Conservation (phyloP, 2,797 vertebrate genomes). For the Perodicticus potto region DNA sequence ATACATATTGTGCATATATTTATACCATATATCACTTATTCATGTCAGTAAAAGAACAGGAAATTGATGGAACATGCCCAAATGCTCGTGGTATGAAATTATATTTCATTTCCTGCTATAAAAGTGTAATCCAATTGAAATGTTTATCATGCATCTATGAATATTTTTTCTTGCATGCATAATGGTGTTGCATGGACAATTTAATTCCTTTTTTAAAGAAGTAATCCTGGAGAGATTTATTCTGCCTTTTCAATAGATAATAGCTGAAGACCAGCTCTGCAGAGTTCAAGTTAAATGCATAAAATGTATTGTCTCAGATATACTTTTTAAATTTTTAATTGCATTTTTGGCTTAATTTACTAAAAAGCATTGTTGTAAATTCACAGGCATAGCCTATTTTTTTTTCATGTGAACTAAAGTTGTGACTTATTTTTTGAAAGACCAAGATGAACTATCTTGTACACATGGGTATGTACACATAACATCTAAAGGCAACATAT, state of each 20-base stretch:
- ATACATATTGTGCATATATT: not conserved
- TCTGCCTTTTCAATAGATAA: conserved; percentile 23
- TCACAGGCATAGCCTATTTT: not conserved
- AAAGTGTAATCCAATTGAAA: conserved; percentile 58
- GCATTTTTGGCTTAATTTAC: not conserved
- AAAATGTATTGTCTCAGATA: not conserved
- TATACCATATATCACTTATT: conserved; percentile 12
- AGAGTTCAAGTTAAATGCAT: not conserved
- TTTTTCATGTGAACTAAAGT: not conserved
- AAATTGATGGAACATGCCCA: conserved; percentile 29
- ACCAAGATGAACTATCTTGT: not conserved
- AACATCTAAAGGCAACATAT: not conserved
- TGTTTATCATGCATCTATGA: conserved; percentile 62
- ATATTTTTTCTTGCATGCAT: conserved; percentile 52
- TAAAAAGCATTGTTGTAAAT: not conserved
- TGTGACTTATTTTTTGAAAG: not conserved
- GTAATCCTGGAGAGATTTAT: not conserved
- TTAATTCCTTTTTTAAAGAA: conserved; percentile 52
- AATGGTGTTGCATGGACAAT: conserved; percentile 46
- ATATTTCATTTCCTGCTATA: conserved; percentile 42
- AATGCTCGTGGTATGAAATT: conserved; percentile 54
- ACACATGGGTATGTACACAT: no score
- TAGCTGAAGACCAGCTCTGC: not conserved
- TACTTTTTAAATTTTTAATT: not conserved
- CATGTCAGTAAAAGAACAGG: conserved; percentile 36